These are phyloP conservation scores for Opisthocomus hoazin DNA, from an alignment of 2,113 vertebrate genomes.

Conservation along the genomic window DNA sequence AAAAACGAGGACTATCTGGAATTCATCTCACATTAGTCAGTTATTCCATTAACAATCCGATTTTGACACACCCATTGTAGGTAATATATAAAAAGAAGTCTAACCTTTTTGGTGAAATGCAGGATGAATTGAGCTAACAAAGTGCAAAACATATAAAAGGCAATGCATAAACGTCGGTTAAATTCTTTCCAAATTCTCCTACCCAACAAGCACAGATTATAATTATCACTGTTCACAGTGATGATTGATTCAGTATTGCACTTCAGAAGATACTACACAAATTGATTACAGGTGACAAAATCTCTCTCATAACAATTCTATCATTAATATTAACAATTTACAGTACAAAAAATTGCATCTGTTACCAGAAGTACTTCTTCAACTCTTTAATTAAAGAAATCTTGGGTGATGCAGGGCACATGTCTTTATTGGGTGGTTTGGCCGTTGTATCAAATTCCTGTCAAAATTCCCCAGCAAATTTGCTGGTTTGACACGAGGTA, in stretches of 20 bases:
- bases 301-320: not conserved
- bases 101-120: not conserved
- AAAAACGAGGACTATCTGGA: not conserved
- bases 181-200: not conserved
- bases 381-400: not conserved
- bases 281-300: not conserved
- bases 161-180: not conserved
- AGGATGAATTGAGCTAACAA: not conserved
- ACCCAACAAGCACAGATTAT: not conserved
- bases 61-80: not conserved
- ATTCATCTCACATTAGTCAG: not conserved
- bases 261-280: not conserved
- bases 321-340: not conserved
- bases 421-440: not conserved
- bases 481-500: not conserved
- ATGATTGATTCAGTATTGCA: not conserved
- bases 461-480: not conserved
- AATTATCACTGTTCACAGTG: not conserved
- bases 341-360: not conserved
- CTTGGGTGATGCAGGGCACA: not conserved
- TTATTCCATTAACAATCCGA: not conserved
- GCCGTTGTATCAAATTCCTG: not conserved
- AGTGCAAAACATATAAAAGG: conserved; percentile 6
- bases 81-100: not conserved
- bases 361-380: not conserved